Base-by-base conservation (phyloP, 2,113 vertebrate genomes). In the Zosterops lateralis region DNA sequence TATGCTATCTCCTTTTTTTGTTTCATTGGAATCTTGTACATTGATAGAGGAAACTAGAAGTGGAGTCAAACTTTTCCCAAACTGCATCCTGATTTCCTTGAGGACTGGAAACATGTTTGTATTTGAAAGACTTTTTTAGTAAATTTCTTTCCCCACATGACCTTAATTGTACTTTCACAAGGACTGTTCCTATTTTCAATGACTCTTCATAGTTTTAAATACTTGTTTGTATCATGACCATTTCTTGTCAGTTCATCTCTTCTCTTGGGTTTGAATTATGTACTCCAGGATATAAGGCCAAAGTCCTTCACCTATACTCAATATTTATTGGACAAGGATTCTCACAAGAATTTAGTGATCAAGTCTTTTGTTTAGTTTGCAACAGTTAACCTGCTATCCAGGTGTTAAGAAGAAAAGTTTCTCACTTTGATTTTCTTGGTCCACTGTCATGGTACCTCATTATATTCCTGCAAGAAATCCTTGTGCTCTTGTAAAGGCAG, bases 21-120 rank as follows among this genome's bases (percentile, higher is more conserved):
- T 73, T 88, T 66, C 8, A 3, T 42, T 84, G 8, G 44, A 74
- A 26, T 31, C 28, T 56, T 78, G 12, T 60, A 58, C 36, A 19
- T 51, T 16, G 32, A 20, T 48, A 58, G 14, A 68, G 16, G 18
- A 61, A 88, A 44, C 3, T 28, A 60, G 72, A 67, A 73, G 5
- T 17, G 77, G 12, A 7, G 14, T 5, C 0, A 1, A 88, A 76
- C 5, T 45, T 40, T 45, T 61, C 9, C 21, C 13, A 7, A 86
- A 84, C 18, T 25, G 3, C 24, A 66, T 54, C 12, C 6, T 60
- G 2, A 21, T 90, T 84, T 93, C 17, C 16, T 53, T 5, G 14
- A 71, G 21, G 70, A 67, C 4, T 1, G 3, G 31, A 32, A 45
- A 38, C 8, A 9, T 22, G 1, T 19, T 85, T 3, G 0, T 34